Evolutionary conservation across 2,888 invertebrate genomes (phyloP), one percentile per base, ranked within the genome.

Genomic region (Philopedon plagiatum): DNA sequence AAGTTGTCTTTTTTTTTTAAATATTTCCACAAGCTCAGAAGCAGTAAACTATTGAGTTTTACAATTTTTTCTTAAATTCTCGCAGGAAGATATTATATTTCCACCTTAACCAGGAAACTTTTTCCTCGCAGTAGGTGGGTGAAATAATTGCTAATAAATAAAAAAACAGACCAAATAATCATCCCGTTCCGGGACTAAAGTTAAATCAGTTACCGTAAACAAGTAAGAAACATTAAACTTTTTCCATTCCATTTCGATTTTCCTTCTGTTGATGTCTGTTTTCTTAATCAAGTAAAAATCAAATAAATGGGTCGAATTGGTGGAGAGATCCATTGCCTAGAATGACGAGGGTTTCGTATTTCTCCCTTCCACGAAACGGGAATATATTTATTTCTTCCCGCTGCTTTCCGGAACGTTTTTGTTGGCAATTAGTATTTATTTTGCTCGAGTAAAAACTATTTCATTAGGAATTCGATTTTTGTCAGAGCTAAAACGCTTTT

Each of bases 201-300:
- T 29, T 26, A 18, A 15, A 15, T 54, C 29, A 29, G 51, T 32
- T 29, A 3, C 15, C 15, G 51, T 29, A 18, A 54, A 54, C 51
- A 54, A 54, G 23, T 32, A 32, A 54, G 29, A 29, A 46, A 54
- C 29, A 54, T 54, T 54, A 29, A 29, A 54, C 29, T 54, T 54
- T 54, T 54, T 15, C 51, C 51, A 54, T 54, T 54, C 29, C 29
- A 29, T n/a, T n/a, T 54, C 26, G 26, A 26, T 13, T 7, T 26
- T 26, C 7, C 8, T 49, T 26, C n/a, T 29, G 51, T 9, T 29
- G 29, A 29, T 54, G 51, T 54, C 51, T 54, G 29, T 54, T 29
- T 54, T 46, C 15, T 54, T 54, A 54, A 54, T 54, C 51, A 54
- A 54, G 51, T 26, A 29, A 54, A 51, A 54, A 54, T 29, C 51